Percentiles rank a stretch among this genome's conserved stretches.
These are phyloP conservation scores for Notamacropus eugenii DNA, from an alignment of 2,797 vertebrate species.

Conservation along the genomic window DNA sequence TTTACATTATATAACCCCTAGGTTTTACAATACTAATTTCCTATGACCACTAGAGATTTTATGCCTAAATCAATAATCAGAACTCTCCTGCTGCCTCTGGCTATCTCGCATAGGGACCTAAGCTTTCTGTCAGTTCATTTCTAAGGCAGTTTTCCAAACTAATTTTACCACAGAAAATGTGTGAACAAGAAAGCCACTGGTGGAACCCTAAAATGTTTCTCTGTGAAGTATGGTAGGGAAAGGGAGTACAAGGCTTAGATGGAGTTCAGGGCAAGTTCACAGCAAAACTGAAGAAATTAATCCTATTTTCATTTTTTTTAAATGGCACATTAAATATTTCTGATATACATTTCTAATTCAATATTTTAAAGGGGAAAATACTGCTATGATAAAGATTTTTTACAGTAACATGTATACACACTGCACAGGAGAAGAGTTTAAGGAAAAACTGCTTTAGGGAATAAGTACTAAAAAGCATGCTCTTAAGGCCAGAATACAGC, in stretches of 20 bases:
- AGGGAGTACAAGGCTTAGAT: background rate
- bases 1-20: background rate
- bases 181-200: background rate
- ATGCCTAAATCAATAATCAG: background rate
- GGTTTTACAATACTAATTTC: background rate
- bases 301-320: background rate
- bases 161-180: background rate
- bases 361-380: background rate
- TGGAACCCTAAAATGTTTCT: background rate
- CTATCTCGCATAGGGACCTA: background rate
- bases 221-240: background rate
- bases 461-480: background rate
- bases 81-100: background rate
- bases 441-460: background rate
- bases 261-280: background rate
- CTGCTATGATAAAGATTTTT: background rate
- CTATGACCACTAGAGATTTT: background rate
- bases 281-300: background rate
- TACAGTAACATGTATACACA: background rate
- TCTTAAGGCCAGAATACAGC: background rate
- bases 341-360: background rate
- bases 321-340: background rate
- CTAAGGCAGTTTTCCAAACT: background rate
- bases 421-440: background rate
- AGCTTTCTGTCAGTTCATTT: background rate